A percentile compares a stretch with the other conserved stretches of the same genome.
Conservation (phyloP, 1,140 invertebrate species). For the Hermetia illucens region DNA sequence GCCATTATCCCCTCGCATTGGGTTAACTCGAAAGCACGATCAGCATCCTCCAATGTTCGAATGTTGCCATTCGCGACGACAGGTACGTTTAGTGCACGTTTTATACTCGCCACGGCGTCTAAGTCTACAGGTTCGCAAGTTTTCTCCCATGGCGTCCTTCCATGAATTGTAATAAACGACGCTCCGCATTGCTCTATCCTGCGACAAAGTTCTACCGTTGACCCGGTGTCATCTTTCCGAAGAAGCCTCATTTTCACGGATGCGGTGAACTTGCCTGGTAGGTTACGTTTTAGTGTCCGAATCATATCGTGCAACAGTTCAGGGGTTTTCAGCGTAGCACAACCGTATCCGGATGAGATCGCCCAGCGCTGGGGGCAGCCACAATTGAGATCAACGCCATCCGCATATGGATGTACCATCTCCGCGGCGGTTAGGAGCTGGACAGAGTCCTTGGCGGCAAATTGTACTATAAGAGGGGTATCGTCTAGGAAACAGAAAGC, state of each 20-base stretch:
- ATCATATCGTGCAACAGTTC: constrained; percentile 73
- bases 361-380: constrained; percentile 96
- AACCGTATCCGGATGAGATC: constrained; percentile 79
- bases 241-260: constrained; percentile 84
- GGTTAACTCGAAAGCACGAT: constrained; percentile 45
- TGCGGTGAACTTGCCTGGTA: constrained; percentile 64
- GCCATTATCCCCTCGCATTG: constrained; percentile 77
- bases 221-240: constrained; percentile 31
- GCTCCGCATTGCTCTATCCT: constrained; percentile 71
- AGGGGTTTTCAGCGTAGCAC: constrained; percentile 67
- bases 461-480: constrained; percentile 80
- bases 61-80: constrained; percentile 87
- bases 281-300: constrained; percentile 51
- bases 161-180: constrained; percentile 83
- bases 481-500: constrained; percentile 40
- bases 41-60: constrained; percentile 53
- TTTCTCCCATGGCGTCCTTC: constrained; percentile 68
- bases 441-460: constrained; percentile 72
- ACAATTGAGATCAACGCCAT: constrained; percentile 92
- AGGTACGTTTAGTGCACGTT: constrained; percentile 57
- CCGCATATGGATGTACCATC: constrained; percentile 69
- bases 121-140: constrained; percentile 62
- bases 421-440: constrained; percentile 78
- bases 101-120: constrained; percentile 56
- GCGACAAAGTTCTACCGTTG: constrained; percentile 44